Evolutionary conservation across 2,113 vertebrate species (phyloP).

Genomic region (Corydoras sp.): DNA sequence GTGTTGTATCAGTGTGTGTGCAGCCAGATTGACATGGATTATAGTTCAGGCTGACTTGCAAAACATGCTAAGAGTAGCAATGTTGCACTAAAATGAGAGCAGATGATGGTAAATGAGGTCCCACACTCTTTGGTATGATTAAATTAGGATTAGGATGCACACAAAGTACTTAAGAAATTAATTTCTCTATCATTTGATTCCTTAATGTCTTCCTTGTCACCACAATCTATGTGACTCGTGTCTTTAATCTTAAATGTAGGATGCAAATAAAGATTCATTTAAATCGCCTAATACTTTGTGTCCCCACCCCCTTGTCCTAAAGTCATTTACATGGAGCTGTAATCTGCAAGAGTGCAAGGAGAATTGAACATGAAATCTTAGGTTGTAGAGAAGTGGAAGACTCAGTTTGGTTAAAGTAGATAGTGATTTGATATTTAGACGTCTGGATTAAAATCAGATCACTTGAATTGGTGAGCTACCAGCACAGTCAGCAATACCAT

Average conservation of each 20-base stretch:
- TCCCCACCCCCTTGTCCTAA: slow-evolving; percentile 28
- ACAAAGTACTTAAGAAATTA: neutral
- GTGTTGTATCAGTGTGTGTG: slow-evolving; percentile 1
- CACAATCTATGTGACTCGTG: slow-evolving; percentile 24
- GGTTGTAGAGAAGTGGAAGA: neutral
- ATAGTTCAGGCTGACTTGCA: slow-evolving; percentile 6
- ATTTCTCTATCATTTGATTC: neutral
- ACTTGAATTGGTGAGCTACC: too few species aligned
- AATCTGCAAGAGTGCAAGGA: slow-evolving; percentile 28
- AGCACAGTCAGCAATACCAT: too few species aligned
- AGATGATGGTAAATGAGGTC: neutral
- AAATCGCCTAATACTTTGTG: slow-evolving; percentile 52
- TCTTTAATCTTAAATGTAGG: slow-evolving; percentile 58
- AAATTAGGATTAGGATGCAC: slow-evolving; percentile 24
- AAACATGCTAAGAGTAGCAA: neutral
- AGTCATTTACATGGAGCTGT: slow-evolving; percentile 45
- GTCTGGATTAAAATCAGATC: too few species aligned
- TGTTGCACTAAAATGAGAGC: slow-evolving; percentile 18
- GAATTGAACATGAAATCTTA: slow-evolving; percentile 1
- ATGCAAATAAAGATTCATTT: slow-evolving; percentile 50
- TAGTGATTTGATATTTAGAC: neutral
- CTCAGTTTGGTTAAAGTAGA: neutral
- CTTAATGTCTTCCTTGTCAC: slow-evolving; percentile 9
- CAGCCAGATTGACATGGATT: slow-evolving; percentile 27
- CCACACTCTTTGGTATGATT: slow-evolving; percentile 10